phyloP scores from a whole-genome alignment of 2,888 invertebrate species.

The Epirrhoe tristata region DNA sequence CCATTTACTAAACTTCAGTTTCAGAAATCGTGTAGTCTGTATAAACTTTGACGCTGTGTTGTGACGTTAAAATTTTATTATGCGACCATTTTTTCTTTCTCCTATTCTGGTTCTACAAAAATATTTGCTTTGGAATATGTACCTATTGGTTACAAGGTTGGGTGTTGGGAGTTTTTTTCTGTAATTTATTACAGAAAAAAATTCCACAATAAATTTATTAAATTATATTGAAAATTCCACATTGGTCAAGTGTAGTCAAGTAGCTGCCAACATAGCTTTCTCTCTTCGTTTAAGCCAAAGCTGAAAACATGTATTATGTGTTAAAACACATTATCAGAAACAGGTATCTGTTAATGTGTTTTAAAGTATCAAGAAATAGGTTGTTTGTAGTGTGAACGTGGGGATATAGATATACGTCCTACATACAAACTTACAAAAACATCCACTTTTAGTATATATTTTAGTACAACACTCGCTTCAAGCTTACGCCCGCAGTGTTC shows the following conservation, averaged over 20 bases:
- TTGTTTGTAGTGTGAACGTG: no score
- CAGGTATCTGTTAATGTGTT: no score
- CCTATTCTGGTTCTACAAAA: conserved; percentile 54
- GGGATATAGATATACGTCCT: background rate
- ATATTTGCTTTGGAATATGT: conserved; percentile 54
- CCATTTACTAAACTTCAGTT: background rate
- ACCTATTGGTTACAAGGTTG: conserved; percentile 40
- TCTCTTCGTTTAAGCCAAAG: no score
- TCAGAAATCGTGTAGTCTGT: conserved; percentile 9
- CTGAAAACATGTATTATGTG: no score
- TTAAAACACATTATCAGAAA: no score
- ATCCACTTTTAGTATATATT: background rate
- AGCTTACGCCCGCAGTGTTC: background rate
- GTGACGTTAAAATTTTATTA: conserved; percentile 54
- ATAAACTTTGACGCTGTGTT: conserved; percentile 45
- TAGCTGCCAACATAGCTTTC: no score
- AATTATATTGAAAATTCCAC: no score
- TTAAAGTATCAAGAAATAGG: no score
- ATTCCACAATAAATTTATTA: no score
- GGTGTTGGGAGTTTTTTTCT: conserved; percentile 3
- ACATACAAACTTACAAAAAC: background rate
- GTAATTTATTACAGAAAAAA: conserved; percentile 11
- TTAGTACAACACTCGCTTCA: background rate
- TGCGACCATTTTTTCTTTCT: conserved; percentile 48
- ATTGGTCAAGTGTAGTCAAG: no score